These are phyloP conservation scores for Eristalis arbustorum DNA, from an alignment of 2,888 invertebrate genomes.

Conservation along the genomic window DNA sequence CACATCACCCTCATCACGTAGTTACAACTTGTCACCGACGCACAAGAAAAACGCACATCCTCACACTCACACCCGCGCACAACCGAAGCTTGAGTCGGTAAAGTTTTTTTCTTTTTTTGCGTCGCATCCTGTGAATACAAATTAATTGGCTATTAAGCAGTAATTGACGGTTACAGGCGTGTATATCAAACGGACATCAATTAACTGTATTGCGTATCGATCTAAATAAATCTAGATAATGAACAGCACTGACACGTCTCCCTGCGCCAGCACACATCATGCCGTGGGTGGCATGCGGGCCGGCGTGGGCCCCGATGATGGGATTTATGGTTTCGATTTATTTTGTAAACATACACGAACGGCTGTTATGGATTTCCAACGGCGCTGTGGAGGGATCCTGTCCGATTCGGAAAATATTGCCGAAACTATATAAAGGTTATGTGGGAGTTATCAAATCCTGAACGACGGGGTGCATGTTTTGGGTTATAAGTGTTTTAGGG, in stretches of 20 bases:
- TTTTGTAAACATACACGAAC: neutral
- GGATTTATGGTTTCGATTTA: neutral
- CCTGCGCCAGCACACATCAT: neutral
- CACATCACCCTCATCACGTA: neutral
- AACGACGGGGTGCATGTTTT: no score
- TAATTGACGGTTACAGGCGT: constrained; percentile 1
- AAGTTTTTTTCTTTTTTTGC: neutral
- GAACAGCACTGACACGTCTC: neutral
- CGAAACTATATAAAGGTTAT: neutral
- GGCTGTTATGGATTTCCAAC: neutral
- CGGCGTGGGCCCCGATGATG: neutral
- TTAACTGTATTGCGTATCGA: neutral
- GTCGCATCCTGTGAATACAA: constrained; percentile 10
- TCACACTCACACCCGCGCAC: neutral
- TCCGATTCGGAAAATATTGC: neutral
- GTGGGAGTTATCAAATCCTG: neutral
- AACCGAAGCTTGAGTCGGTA: neutral
- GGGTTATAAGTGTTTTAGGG: no score
- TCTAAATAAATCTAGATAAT: neutral
- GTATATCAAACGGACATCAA: constrained; percentile 8
- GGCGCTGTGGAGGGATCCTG: neutral
- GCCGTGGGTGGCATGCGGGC: neutral
- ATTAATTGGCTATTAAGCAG: constrained; percentile 25
- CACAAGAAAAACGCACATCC: neutral
- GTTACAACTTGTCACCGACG: neutral